A percentile compares a stretch with the other conserved stretches of the same genome.
phyloP scores from a whole-genome alignment of 1,140 invertebrate genomes.

The Elymnias hypermnestra region DNA sequence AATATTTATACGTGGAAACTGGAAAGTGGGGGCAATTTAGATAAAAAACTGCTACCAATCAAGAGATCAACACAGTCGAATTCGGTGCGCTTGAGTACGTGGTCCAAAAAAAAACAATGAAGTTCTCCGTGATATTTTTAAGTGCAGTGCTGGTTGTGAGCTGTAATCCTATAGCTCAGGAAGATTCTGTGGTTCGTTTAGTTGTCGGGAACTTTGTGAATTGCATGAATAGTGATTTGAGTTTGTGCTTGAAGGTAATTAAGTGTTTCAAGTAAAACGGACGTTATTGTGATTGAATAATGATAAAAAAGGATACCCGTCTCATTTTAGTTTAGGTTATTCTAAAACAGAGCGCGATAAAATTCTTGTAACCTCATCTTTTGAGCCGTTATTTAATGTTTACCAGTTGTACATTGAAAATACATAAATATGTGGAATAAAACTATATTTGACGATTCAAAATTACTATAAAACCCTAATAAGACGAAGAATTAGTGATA shows the following conservation, averaged over 20 bases:
- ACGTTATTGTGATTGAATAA: no score
- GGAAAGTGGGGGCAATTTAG: slow-evolving; percentile 57
- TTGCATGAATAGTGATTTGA: slow-evolving; percentile 61
- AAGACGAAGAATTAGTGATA: no score
- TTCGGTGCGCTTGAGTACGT: slow-evolving; percentile 42
- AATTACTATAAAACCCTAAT: no score
- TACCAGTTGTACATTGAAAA: no score
- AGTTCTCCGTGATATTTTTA: slow-evolving; percentile 45
- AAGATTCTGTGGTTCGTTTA: slow-evolving; percentile 44
- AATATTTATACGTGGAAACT: slow-evolving; percentile 57
- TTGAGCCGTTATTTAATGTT: no score
- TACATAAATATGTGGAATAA: no score
- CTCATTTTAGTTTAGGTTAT: no score
- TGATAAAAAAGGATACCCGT: no score
- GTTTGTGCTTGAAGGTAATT: slow-evolving; percentile 61
- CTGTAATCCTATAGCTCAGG: slow-evolving; percentile 40
- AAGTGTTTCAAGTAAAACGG: slow-evolving; percentile 3
- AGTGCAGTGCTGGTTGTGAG: slow-evolving; percentile 34
- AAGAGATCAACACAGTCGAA: slow-evolving; percentile 52
- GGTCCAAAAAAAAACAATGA: slow-evolving; percentile 47
- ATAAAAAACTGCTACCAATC: slow-evolving; percentile 67
- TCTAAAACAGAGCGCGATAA: no score
- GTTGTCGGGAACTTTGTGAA: slow-evolving; percentile 49
- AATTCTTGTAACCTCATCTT: no score
- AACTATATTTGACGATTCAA: no score